A percentile compares a stretch with the other conserved stretches of the same genome.
phyloP scores from a whole-genome alignment of 2,888 invertebrate genomes.

The Ornithoptera priamus region DNA sequence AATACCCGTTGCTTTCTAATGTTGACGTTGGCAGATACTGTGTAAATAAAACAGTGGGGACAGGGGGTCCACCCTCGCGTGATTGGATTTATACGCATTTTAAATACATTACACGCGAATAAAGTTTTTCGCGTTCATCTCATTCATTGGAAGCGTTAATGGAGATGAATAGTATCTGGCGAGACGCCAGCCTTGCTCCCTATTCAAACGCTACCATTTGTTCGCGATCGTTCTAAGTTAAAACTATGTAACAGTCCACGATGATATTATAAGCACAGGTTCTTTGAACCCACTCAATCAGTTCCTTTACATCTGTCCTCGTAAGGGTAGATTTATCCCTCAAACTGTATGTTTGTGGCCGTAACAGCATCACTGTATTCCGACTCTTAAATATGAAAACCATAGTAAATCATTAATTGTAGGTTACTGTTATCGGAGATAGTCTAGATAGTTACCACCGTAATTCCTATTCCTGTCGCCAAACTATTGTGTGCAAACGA shows the following conservation, averaged over 20 bases:
- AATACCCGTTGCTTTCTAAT: background rate
- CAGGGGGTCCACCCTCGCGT: constrained; percentile 22
- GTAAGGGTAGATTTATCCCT: no score
- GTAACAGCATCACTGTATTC: no score
- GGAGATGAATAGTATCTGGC: constrained; percentile 71
- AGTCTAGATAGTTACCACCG: no score
- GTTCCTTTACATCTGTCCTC: no score
- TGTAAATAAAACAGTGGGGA: constrained; percentile 35
- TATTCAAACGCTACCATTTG: constrained; percentile 40
- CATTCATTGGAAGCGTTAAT: constrained; percentile 68
- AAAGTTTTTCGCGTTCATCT: constrained; percentile 66
- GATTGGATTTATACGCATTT: constrained; percentile 57
- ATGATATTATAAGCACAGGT: no score
- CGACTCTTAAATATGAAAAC: no score
- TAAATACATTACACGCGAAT: constrained; percentile 66
- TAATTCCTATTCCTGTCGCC: no score
- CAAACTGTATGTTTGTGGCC: no score
- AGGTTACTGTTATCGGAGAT: no score
- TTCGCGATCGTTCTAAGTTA: constrained; percentile 36
- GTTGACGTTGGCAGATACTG: background rate
- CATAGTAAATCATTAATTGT: no score
- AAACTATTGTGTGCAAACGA: no score
- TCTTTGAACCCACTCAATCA: no score
- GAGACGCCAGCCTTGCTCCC: constrained; percentile 55
- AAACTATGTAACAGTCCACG: background rate